Evolutionary conservation across 2,888 invertebrate genomes (phyloP).

Genomic region (Latrodectus hesperus): DNA sequence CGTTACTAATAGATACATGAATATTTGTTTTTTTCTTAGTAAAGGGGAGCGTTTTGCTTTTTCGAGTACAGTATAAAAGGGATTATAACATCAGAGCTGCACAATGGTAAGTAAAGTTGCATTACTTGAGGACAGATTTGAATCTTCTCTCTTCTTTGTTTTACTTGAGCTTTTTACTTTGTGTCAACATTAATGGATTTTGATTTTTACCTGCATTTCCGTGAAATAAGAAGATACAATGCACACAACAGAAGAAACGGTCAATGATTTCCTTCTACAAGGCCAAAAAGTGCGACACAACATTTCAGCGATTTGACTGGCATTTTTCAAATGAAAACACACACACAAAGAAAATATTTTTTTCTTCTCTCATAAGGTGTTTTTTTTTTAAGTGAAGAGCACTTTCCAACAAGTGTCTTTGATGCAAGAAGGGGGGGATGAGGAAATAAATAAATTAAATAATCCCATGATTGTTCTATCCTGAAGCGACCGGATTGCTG

Average conservation of each 20-base stretch:
- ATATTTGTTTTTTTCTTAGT: not conserved
- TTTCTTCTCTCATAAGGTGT: slow-evolving; percentile 1
- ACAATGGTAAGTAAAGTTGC: slow-evolving; percentile 10
- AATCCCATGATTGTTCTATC: not conserved
- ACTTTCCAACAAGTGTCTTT: not conserved
- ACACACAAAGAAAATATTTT: not conserved
- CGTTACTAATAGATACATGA: slow-evolving; percentile 28
- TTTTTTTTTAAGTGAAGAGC: not conserved
- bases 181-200: not conserved
- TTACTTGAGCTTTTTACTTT: not conserved
- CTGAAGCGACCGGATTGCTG: not conserved
- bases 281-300: too few relatives aligned
- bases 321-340: not conserved
- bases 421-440: not conserved
- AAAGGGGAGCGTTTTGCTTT: not conserved
- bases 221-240: not conserved
- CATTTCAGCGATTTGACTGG: too few relatives aligned
- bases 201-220: slow-evolving; percentile 2
- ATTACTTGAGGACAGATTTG: slow-evolving; percentile 34
- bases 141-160: slow-evolving; percentile 4
- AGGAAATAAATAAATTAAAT: not conserved
- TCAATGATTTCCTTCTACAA: not conserved
- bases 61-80: slow-evolving; percentile 43
- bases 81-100: slow-evolving; percentile 22
- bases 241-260: not conserved